Conservation (phyloP, 2,888 invertebrate species). For the Plebejus argus region DNA sequence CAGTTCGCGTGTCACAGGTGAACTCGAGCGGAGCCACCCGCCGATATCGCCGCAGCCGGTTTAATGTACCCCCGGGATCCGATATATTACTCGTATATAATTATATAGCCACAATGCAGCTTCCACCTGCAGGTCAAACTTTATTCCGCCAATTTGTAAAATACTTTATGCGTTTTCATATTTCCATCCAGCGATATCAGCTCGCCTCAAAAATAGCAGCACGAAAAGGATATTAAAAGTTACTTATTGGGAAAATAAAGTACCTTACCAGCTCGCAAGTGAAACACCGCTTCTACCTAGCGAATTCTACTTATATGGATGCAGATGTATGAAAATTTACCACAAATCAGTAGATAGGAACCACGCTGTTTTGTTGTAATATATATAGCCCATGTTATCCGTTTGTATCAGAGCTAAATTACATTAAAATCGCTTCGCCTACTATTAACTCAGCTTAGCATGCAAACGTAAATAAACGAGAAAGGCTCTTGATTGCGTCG, state of each 20-base stretch:
- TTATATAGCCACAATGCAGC: conserved; percentile 43
- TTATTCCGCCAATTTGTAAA: conserved; percentile 26
- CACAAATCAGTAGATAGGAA: background rate
- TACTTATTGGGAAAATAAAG: background rate
- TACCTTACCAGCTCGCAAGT: background rate
- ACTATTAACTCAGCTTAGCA: background rate
- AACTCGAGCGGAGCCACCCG: conserved; percentile 45
- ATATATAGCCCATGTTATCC: background rate
- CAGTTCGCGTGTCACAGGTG: conserved; percentile 55
- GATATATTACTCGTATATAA: conserved; percentile 57
- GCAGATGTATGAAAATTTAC: background rate
- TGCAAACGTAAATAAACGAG: background rate
- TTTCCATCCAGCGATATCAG: background rate
- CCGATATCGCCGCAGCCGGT: conserved; percentile 57
- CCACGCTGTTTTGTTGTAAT: background rate
- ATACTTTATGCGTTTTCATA: background rate
- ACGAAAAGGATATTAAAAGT: background rate
- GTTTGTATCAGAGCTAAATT: background rate
- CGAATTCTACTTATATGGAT: too few relatives aligned
- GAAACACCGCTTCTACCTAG: too few relatives aligned
- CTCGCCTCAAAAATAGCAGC: background rate
- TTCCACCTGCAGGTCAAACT: conserved; percentile 33
- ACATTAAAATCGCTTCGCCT: background rate
- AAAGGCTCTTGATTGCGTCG: background rate
- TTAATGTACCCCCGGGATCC: conserved; percentile 59